A percentile compares a stretch with the other conserved stretches of the same genome.
Conservation (phyloP, 1,140 invertebrate genomes). For the Neodiprion pinetum region DNA sequence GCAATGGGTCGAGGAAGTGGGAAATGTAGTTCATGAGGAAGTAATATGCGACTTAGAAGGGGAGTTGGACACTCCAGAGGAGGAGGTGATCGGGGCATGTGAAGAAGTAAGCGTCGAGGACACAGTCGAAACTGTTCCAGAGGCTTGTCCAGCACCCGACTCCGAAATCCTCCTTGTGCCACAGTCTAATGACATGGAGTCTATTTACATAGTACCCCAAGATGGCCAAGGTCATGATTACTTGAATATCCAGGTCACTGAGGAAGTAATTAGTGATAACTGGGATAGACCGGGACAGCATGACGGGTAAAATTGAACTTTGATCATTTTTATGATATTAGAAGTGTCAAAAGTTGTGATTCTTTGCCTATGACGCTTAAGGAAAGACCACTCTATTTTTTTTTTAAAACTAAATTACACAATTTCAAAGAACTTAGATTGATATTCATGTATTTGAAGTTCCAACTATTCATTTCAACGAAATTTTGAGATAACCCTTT, state of each 20-base stretch:
- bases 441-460: too few species aligned
- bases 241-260: constrained; percentile 72
- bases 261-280: constrained; percentile 80
- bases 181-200: constrained; percentile 56
- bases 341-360: neutral
- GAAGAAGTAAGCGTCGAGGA: constrained; percentile 63
- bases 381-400: neutral
- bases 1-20: constrained; percentile 65
- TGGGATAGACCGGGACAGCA: constrained; percentile 76
- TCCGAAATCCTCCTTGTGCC: constrained; percentile 55
- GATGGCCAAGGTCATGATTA: constrained; percentile 60
- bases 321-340: constrained; percentile 12
- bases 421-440: too few species aligned
- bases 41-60: constrained; percentile 69
- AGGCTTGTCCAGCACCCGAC: constrained; percentile 52
- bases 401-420: too few species aligned
- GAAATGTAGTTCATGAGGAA: constrained; percentile 68
- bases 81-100: constrained; percentile 57
- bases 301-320: constrained; percentile 65
- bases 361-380: constrained; percentile 4
- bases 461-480: too few species aligned
- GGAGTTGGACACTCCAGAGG: constrained; percentile 50
- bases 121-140: constrained; percentile 57
- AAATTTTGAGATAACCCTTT: too few species aligned
- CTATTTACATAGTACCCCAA: constrained; percentile 57